Percentiles rank a stretch among this genome's conserved stretches.
These are phyloP conservation scores for Zaprionus obscuricornis DNA, from an alignment of 2,888 invertebrate species.

Conservation along the genomic window DNA sequence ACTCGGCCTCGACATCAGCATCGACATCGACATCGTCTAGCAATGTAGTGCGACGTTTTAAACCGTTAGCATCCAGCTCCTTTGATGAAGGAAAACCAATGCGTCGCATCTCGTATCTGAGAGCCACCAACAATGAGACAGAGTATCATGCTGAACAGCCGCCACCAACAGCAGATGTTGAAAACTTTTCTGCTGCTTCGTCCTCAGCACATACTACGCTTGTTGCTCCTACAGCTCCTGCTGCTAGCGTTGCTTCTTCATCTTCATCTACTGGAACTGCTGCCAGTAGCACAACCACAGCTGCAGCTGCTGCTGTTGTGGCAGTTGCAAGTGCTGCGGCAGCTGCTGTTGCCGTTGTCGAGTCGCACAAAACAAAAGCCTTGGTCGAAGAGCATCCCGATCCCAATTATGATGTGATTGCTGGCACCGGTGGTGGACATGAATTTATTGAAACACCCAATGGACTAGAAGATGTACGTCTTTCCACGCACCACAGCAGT, in stretches of 20 bases:
- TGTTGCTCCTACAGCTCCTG: too few species aligned
- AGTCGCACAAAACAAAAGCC: conserved; percentile 62
- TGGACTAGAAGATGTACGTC: conserved; percentile 67
- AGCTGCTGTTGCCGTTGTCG: conserved; percentile 53
- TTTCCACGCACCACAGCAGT: conserved; percentile 65
- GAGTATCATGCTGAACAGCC: conserved; percentile 85
- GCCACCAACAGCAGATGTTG: conserved; percentile 53
- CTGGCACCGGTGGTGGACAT: conserved; percentile 63
- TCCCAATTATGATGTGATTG: conserved; percentile 79
- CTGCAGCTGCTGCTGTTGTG: conserved; percentile 4
- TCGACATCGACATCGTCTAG: conserved; percentile 21
- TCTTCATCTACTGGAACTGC: too few species aligned
- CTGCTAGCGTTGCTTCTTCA: too few species aligned
- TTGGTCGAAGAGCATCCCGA: conserved; percentile 77
- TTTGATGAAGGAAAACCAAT: conserved; percentile 94
- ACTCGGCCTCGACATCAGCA: too few species aligned
- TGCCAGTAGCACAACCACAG: conserved; percentile 38
- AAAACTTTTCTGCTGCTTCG: too few species aligned
- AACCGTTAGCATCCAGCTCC: conserved; percentile 82
- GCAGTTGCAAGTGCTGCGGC: conserved; percentile 46
- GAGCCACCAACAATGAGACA: conserved; percentile 92
- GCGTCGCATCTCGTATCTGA: conserved; percentile 96
- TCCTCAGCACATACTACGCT: too few species aligned
- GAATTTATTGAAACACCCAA: conserved; percentile 71
- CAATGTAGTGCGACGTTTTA: conserved; percentile 80